These are phyloP conservation scores for Pitta sordida DNA, from an alignment of 2,113 vertebrate species.

Conservation along the genomic window DNA sequence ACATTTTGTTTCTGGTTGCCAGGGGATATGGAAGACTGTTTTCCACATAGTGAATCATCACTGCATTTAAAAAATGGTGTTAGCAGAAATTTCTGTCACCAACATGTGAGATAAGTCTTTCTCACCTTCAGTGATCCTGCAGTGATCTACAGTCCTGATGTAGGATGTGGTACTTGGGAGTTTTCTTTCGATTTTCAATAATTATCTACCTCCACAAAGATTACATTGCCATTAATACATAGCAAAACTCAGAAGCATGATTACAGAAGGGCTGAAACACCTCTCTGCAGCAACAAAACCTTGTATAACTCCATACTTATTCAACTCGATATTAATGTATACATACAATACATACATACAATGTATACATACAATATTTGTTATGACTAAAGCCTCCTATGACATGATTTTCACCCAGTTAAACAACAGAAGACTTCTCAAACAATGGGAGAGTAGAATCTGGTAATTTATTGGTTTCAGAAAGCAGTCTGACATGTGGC, in stretches of 20 bases:
- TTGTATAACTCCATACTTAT: neutral
- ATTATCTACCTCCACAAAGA: neutral
- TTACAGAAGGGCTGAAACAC: neutral
- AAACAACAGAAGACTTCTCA: neutral
- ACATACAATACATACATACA: too few relatives aligned
- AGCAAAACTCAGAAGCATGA: neutral
- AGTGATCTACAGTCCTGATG: neutral
- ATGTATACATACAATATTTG: neutral
- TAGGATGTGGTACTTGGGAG: neutral
- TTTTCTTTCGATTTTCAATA: neutral
- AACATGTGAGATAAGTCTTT: neutral
- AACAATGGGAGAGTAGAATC: neutral
- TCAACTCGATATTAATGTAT: neutral
- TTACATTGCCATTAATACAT: neutral
- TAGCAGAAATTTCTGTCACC: neutral
- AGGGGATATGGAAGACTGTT: conserved; percentile 40
- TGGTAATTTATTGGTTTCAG: neutral
- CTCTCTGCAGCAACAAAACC: neutral
- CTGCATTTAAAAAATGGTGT: neutral
- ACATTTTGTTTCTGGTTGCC: conserved; percentile 60
- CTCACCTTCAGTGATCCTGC: neutral
- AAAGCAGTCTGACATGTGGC: fast-evolving
- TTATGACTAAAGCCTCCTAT: neutral
- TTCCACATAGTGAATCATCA: conserved; percentile 40
- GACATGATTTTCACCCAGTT: neutral